phyloP scores from a whole-genome alignment of 2,113 vertebrate species.

The Dipodomys stephensi region DNA sequence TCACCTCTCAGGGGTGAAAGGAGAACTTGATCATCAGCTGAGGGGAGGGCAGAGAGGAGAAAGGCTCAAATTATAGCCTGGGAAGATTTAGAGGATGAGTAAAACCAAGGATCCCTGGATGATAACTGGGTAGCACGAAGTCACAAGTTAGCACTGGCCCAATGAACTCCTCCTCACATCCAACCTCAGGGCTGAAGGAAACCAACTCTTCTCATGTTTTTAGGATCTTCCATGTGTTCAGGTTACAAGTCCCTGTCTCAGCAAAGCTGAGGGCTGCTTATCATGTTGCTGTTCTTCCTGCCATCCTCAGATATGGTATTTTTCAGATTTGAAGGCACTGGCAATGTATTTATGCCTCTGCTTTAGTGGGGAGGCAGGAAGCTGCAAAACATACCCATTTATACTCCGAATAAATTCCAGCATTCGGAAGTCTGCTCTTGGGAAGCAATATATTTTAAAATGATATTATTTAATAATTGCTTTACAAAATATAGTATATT shows the following conservation, averaged over 20 bases:
- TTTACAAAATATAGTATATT: neutral
- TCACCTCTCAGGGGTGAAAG: neutral
- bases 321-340: neutral
- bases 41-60: neutral
- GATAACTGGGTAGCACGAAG: rapidly evolving
- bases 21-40: neutral
- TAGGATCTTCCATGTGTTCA: no score
- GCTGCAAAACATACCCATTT: neutral
- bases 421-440: neutral
- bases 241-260: neutral
- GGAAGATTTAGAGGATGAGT: neutral
- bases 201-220: neutral
- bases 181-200: neutral
- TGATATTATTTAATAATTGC: neutral
- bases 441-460: neutral
- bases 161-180: neutral
- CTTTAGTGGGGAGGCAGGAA: neutral
- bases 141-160: no score
- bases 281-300: neutral
- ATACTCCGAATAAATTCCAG: neutral
- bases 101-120: no score
- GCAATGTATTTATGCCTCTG: neutral
- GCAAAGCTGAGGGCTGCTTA: neutral
- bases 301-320: neutral
- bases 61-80: neutral